These are phyloP conservation scores for Amblyjoppa fuscipennis DNA, from an alignment of 2,888 invertebrate species.

Conservation along the genomic window DNA sequence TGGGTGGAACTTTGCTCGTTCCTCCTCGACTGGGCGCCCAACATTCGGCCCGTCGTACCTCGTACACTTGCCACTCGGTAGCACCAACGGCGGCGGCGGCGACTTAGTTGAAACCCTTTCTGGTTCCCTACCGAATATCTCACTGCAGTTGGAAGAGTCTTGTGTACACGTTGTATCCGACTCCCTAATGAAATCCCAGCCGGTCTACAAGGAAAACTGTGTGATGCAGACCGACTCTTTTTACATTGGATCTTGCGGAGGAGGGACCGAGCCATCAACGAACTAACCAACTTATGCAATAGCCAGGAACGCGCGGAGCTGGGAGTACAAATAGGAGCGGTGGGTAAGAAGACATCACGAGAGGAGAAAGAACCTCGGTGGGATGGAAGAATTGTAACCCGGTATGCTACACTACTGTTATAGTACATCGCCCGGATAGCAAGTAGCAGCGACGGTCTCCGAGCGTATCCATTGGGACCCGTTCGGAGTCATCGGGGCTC, in stretches of 20 bases:
- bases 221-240: conserved; percentile 24
- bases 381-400: conserved; percentile 50
- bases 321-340: conserved; percentile 23
- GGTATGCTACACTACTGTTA: conserved; percentile 29
- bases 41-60: conserved; percentile 12
- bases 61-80: conserved; percentile 21
- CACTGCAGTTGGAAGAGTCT: conserved; percentile 44
- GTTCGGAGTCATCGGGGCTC: conserved; percentile 78
- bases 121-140: conserved; percentile 57
- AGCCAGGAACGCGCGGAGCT: background rate
- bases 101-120: conserved; percentile 57
- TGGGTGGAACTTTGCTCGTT: conserved; percentile 53
- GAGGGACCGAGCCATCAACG: conserved; percentile 18
- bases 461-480: conserved; percentile 60
- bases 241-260: conserved; percentile 16
- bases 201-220: conserved; percentile 28
- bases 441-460: conserved; percentile 44
- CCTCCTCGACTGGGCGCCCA: conserved; percentile 31
- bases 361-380: conserved; percentile 38
- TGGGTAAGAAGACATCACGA: background rate
- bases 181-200: conserved; percentile 62
- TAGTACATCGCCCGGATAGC: conserved; percentile 36
- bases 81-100: background rate
- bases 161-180: conserved; percentile 38
- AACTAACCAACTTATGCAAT: conserved; percentile 25